A percentile compares a stretch with the other conserved stretches of the same genome.
Conservation (phyloP, 2,797 vertebrate genomes). For the Protosalanx chinensis region DNA sequence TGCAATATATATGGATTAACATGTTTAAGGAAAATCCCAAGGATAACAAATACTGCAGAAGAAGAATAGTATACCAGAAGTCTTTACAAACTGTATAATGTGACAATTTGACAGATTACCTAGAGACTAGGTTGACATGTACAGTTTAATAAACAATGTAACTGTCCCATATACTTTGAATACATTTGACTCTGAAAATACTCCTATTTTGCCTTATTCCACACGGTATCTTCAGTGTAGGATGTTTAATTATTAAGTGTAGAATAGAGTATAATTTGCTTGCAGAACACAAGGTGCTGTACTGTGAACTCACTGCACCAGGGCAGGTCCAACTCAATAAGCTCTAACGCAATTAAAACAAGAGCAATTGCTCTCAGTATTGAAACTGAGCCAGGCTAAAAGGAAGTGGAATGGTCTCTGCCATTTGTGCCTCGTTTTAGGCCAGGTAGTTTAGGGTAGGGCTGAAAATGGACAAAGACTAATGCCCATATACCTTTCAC, state of each 20-base stretch:
- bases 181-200: background rate
- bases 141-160: background rate
- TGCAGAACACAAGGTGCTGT: background rate
- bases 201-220: background rate
- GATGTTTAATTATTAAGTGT: background rate
- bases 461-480: too few relatives aligned
- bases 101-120: background rate
- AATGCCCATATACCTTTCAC: too few relatives aligned
- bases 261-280: background rate
- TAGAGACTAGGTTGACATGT: background rate
- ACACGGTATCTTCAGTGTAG: background rate
- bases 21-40: background rate
- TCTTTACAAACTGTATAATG: background rate
- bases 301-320: background rate
- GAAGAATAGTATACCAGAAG: background rate
- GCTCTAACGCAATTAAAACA: conserved; percentile 37
- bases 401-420: background rate
- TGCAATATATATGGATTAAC: background rate
- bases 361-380: conserved; percentile 30
- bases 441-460: too few relatives aligned
- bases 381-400: conserved; percentile 15
- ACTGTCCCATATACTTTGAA: background rate
- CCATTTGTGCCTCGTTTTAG: background rate
- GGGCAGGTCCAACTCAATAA: conserved; percentile 29
- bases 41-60: background rate